Evolutionary conservation across 2,113 vertebrate species (phyloP).

Genomic region (Gorsachius goisagi): DNA sequence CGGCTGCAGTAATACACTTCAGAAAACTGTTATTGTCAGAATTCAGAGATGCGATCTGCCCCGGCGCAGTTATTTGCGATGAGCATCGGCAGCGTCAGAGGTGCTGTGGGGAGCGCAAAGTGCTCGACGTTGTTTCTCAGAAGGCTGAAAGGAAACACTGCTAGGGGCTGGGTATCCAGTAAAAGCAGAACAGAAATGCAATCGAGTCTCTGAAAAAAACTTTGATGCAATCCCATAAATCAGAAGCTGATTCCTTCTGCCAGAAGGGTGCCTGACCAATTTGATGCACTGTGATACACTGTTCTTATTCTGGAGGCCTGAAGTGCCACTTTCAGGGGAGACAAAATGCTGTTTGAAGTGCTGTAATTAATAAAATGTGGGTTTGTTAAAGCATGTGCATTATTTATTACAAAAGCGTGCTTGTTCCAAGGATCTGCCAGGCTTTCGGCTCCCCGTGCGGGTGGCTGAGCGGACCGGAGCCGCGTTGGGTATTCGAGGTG

Average conservation of each 20-base stretch:
- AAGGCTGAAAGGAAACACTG: not conserved
- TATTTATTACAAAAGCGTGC: not conserved
- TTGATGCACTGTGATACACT: not conserved
- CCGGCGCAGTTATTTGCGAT: not conserved
- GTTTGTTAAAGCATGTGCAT: not conserved
- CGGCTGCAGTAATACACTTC: not conserved
- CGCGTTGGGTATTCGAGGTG: not conserved
- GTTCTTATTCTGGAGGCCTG: not conserved
- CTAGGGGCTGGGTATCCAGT: not conserved
- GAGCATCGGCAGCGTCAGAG: not conserved
- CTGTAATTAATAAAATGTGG: not conserved
- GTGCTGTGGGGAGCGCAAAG: rapidly evolving
- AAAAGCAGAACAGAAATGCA: not conserved
- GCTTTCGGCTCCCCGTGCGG: not conserved
- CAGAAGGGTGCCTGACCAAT: not conserved
- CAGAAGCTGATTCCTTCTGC: not conserved
- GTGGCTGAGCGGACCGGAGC: rapidly evolving
- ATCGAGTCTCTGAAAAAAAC: not conserved
- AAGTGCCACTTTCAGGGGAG: not conserved
- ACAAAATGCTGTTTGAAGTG: not conserved
- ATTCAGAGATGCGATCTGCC: not conserved
- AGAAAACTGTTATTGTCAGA: not conserved
- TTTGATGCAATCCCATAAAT: not conserved
- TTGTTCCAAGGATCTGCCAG: not conserved
- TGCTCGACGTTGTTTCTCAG: not conserved